A percentile compares a stretch with the other conserved stretches of the same genome.
Evolutionary conservation across 2,797 vertebrate species (phyloP).

Genomic region (Pseudomugil gertrudae): DNA sequence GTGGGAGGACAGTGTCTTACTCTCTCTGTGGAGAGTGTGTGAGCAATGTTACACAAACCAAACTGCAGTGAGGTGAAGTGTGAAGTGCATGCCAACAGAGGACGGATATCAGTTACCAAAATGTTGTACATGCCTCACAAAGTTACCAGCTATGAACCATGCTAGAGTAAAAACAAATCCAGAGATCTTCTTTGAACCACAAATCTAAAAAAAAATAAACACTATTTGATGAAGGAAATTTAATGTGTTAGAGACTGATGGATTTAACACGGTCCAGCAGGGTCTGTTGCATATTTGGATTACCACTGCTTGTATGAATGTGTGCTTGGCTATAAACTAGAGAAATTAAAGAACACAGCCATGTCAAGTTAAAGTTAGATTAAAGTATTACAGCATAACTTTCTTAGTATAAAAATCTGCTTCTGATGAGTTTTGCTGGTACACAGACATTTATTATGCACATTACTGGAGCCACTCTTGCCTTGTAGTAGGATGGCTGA

Average conservation of each 20-base stretch:
- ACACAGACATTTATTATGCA: too few relatives aligned
- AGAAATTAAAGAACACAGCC: too few relatives aligned
- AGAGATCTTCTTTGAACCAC: neutral
- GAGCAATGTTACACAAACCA: neutral
- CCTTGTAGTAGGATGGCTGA: too few relatives aligned
- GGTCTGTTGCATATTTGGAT: too few relatives aligned
- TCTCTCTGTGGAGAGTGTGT: neutral
- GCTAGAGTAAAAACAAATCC: neutral
- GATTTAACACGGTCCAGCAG: neutral
- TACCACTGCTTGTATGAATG: too few relatives aligned
- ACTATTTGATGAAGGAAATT: neutral
- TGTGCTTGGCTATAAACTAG: too few relatives aligned
- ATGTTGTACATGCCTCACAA: neutral
- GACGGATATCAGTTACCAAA: slow-evolving; percentile 1
- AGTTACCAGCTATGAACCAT: neutral
- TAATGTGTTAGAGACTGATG: neutral
- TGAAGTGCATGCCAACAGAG: slow-evolving; percentile 1
- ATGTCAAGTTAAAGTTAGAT: neutral
- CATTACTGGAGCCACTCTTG: too few relatives aligned
- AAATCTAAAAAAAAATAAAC: neutral
- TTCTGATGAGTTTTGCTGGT: too few relatives aligned
- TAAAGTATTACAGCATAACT: too few relatives aligned
- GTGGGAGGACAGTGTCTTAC: neutral
- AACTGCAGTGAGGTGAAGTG: slow-evolving; percentile 6
- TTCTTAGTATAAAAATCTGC: too few relatives aligned